A percentile compares a stretch with the other conserved stretches of the same genome.
phyloP scores from a whole-genome alignment of 2,113 vertebrate species.

The Atlantisia rogersi region DNA sequence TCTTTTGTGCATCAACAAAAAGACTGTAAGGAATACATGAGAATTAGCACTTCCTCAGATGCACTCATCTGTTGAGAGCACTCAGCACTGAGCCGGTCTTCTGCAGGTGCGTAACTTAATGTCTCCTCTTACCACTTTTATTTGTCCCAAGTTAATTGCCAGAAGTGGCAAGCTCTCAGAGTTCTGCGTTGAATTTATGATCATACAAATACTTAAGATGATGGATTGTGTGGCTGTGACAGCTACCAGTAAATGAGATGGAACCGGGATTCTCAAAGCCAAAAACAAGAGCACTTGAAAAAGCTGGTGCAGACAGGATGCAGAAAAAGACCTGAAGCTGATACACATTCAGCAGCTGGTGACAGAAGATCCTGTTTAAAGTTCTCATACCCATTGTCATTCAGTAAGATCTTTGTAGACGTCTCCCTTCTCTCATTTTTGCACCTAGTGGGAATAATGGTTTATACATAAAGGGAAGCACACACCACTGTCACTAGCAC shows the following conservation, averaged over 20 bases:
- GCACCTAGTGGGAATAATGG: neutral
- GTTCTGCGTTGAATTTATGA: neutral
- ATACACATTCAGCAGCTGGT: neutral
- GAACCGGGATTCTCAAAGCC: neutral
- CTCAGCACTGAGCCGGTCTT: neutral
- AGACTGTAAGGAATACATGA: neutral
- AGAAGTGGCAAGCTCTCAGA: slow-evolving; percentile 10
- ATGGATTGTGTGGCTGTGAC: neutral
- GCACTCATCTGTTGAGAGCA: slow-evolving; percentile 30
- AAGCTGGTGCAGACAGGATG: neutral
- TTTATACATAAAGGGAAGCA: neutral
- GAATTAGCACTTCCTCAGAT: slow-evolving; percentile 37
- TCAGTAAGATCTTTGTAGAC: neutral
- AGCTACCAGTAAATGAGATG: neutral
- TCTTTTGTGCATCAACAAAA: slow-evolving; percentile 14
- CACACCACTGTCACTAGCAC: neutral
- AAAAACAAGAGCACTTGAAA: neutral
- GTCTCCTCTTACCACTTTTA: slow-evolving; percentile 17
- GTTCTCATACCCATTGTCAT: neutral
- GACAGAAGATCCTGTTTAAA: neutral
- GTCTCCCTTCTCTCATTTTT: neutral
- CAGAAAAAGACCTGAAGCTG: neutral
- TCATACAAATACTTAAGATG: neutral
- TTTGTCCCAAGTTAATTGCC: slow-evolving; percentile 43
- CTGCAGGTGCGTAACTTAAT: slow-evolving; percentile 52